Percentiles rank a stretch among this genome's conserved stretches.
These are phyloP conservation scores for Brachypodius melanocephalos DNA, from an alignment of 2,113 vertebrate genomes.

Conservation along the genomic window DNA sequence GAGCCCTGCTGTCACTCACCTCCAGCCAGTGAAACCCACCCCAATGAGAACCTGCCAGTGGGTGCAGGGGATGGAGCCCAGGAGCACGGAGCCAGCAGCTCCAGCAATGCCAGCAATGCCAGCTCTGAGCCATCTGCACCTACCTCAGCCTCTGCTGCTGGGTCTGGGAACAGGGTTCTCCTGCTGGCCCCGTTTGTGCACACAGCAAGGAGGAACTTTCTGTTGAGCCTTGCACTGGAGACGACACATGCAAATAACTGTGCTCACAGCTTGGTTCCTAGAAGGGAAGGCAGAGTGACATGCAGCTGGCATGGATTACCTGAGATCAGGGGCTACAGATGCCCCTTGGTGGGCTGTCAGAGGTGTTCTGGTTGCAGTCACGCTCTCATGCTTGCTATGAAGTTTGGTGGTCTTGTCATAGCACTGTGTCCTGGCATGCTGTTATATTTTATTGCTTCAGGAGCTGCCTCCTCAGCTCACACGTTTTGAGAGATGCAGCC, in stretches of 20 bases:
- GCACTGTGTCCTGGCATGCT: not conserved
- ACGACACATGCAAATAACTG: accelerated
- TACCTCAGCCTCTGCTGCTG: not conserved
- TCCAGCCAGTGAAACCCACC: accelerated
- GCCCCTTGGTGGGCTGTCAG: not conserved
- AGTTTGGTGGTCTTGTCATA: not conserved
- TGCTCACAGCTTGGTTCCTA: accelerated
- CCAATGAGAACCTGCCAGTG: accelerated
- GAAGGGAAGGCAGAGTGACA: not conserved
- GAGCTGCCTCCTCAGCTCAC: not conserved
- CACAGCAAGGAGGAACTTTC: not conserved
- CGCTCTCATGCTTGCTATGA: accelerated
- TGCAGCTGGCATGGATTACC: not conserved
- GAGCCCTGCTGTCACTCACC: accelerated
- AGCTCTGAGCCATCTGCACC: not conserved
- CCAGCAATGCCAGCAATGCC: not conserved
- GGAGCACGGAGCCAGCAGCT: not conserved
- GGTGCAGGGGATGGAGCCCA: not conserved
- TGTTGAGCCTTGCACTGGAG: not conserved
- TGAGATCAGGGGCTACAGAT: not conserved
- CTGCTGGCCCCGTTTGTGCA: accelerated
- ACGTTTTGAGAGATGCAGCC: not conserved
- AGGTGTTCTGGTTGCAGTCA: not conserved
- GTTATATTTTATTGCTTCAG: not conserved
- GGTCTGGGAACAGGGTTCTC: not conserved